phyloP scores from a whole-genome alignment of 2,113 vertebrate species.

The Meriones unguiculatus region DNA sequence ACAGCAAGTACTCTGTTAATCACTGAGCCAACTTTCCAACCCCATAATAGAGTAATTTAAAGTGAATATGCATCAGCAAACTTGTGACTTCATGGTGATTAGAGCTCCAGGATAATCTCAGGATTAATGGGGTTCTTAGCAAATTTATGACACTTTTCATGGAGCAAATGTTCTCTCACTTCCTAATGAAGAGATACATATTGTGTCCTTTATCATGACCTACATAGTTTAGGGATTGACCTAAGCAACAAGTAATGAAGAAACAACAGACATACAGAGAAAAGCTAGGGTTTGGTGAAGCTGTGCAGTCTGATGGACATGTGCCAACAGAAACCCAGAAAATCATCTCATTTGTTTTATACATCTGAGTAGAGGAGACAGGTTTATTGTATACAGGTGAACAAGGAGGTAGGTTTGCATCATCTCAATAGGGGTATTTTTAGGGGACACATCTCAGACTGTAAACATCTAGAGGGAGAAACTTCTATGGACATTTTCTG shows the following conservation, averaged over 20 bases:
- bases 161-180: conserved; percentile 21
- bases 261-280: background rate
- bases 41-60: conserved; percentile 22
- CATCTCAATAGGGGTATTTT: background rate
- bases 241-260: background rate
- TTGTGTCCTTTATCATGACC: conserved; percentile 1
- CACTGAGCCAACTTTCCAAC: too few relatives aligned
- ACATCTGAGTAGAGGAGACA: background rate
- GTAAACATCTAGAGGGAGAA: background rate
- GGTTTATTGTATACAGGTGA: background rate
- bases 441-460: background rate
- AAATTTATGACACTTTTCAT: conserved; percentile 27
- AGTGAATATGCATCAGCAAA: background rate
- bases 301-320: background rate
- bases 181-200: conserved; percentile 35
- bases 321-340: background rate
- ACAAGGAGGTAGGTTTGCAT: background rate
- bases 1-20: too few relatives aligned
- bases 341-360: background rate
- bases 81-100: conserved; percentile 44
- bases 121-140: background rate
- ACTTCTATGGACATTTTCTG: background rate
- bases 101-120: background rate
- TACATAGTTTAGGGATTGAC: background rate
- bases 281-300: background rate